Percentiles rank a stretch among this genome's conserved stretches.
Evolutionary conservation across 2,797 vertebrate species (phyloP).

Genomic region (Bufotes viridis): DNA sequence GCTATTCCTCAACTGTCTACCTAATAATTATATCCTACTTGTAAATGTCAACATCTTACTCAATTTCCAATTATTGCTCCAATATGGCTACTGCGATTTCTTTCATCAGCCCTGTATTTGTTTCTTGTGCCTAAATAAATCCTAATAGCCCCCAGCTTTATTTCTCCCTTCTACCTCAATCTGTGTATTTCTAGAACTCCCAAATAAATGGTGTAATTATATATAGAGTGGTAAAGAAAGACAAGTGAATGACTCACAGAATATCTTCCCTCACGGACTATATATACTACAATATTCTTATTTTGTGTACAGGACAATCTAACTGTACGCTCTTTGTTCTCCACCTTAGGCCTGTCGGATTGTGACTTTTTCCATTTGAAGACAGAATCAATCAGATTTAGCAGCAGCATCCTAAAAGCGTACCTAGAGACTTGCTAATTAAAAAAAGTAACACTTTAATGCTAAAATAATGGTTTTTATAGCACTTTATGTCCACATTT

Average conservation of each 20-base stretch:
- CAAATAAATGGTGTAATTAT: slow-evolving; percentile 57
- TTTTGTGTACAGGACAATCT: slow-evolving; percentile 14
- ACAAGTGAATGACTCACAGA: slow-evolving; percentile 26
- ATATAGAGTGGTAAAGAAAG: slow-evolving; percentile 40
- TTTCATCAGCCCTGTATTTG: neutral
- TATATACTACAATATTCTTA: neutral
- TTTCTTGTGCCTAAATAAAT: slow-evolving; percentile 42
- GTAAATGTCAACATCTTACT: neutral
- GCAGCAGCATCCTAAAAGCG: slow-evolving; percentile 29
- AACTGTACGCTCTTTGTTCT: neutral
- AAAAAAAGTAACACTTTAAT: slow-evolving; percentile 42
- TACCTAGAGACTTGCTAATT: slow-evolving; percentile 33
- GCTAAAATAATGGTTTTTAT: slow-evolving; percentile 35
- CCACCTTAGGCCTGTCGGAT: slow-evolving; percentile 12
- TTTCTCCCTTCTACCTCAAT: slow-evolving; percentile 55
- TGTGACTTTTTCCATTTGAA: slow-evolving; percentile 37
- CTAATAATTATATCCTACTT: slow-evolving; percentile 7
- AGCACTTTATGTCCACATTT: slow-evolving; percentile 28
- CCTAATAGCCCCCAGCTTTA: slow-evolving; percentile 11
- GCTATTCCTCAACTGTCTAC: neutral
- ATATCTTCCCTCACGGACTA: neutral
- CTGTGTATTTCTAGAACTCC: slow-evolving; percentile 50
- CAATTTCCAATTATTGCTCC: neutral
- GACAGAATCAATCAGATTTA: slow-evolving; percentile 45
- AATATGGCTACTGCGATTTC: neutral